Evolutionary conservation across 2,113 vertebrate species (phyloP).

Genomic region (Crotalus tigris): DNA sequence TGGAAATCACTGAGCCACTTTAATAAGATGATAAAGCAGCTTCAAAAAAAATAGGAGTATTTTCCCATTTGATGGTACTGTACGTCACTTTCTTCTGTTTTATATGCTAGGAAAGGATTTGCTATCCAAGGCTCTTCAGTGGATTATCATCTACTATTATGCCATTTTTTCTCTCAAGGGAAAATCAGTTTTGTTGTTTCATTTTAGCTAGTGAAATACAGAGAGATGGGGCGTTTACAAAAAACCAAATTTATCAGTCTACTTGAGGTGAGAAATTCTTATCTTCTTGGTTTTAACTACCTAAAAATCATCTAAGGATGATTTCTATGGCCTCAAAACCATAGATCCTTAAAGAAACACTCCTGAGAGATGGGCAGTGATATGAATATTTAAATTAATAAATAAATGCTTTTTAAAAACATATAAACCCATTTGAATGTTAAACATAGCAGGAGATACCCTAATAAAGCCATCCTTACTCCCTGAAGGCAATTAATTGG

Average conservation of each 20-base stretch:
- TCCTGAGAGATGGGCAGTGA: not conserved
- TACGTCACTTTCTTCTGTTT: not conserved
- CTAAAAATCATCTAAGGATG: not conserved
- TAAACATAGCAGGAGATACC: not conserved
- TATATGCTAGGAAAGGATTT: not conserved
- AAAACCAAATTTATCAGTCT: not conserved
- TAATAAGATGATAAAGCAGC: not conserved
- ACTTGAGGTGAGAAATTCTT: not conserved
- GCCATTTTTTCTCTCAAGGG: not conserved
- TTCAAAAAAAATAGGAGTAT: not conserved
- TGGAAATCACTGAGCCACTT: not conserved
- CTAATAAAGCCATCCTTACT: not conserved
- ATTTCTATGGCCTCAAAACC: not conserved
- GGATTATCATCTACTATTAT: not conserved
- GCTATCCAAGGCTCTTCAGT: not conserved
- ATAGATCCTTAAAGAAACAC: not conserved
- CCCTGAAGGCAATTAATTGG: not conserved
- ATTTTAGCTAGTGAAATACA: not conserved
- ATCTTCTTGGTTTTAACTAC: not conserved
- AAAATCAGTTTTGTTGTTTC: not conserved
- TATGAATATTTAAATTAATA: not conserved
- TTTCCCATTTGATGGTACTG: no score
- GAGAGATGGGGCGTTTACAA: not conserved
- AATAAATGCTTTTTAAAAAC: not conserved
- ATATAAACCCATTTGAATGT: not conserved